Base-by-base conservation (phyloP, 2,888 invertebrate species). In the Xylocampa areola region DNA sequence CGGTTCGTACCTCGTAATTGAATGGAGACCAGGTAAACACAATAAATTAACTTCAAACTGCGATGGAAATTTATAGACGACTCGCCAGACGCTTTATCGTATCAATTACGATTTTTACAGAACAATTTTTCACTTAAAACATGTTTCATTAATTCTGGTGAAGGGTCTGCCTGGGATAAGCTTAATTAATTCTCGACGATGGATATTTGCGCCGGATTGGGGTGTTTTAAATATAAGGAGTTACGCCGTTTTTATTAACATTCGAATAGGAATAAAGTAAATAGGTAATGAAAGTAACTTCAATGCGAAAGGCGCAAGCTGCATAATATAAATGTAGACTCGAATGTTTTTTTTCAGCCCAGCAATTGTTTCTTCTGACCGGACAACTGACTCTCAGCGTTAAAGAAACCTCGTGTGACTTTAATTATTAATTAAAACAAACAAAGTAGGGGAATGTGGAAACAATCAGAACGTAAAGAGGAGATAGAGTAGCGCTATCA, bases 401-500 rank as follows among this genome's bases (percentile, higher is more conserved):
- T 49, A 57, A n/a, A 62, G 59, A 52, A 71, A 68, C 35, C 60
- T 60, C 49, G 65, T 61, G 65, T 62, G 64, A 64, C 36, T 69
- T 70, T 36, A 68, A 75, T 73, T 53, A 73, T 65, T 67, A 76
- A 75, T 79, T 75, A 62, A 64, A 69, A 52, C 63, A 67, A 73
- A 72, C 59, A 60, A 74, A 63, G 68, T 57, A 2, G 36, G 41
- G 37, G 29, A 57, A 69, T 68, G 59, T 63, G 64, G 58, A 68
- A 71, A 73, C 75, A 72, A 74, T 69, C 65, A 68, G 68, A 58
- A 53, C 59, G 54, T 58, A 60, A 74, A 66, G 58, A 54, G 59
- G 59, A 75, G 66, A 74, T 73, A 66, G 68, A 78, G 68, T 60
- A 54, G 58, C 68, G 76, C 67, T 82, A 85, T 86, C 83, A 77